phyloP scores from a whole-genome alignment of 2,797 vertebrate species.

The Muscicapa comitata region DNA sequence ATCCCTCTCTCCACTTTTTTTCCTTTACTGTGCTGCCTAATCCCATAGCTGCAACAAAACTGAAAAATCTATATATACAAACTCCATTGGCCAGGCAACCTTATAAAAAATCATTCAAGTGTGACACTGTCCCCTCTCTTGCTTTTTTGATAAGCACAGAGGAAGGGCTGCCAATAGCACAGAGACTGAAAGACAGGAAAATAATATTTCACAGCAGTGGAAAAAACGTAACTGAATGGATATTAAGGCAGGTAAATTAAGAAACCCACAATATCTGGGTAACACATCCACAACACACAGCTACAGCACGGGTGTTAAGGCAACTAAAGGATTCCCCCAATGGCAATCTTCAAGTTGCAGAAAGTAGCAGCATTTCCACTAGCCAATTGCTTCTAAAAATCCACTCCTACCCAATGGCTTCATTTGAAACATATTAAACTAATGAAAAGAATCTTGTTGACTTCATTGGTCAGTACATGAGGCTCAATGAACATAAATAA shows the following conservation, averaged over 20 bases:
- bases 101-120: conserved; percentile 45
- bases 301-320: neutral
- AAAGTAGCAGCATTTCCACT: neutral
- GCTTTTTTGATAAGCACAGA: conserved; percentile 39
- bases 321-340: neutral
- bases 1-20: neutral
- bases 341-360: neutral
- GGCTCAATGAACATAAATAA: neutral
- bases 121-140: conserved; percentile 1
- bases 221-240: neutral
- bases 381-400: conserved; percentile 15
- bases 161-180: neutral
- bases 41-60: conserved; percentile 6
- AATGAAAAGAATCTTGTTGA: neutral
- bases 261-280: neutral
- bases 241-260: conserved; percentile 20
- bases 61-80: conserved; percentile 27
- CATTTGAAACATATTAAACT: neutral
- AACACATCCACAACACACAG: rapidly evolving
- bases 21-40: neutral
- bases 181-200: neutral
- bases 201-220: neutral
- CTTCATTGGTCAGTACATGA: neutral
- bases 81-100: conserved; percentile 2
- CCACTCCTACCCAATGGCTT: neutral